Base-by-base conservation (phyloP, 2,113 vertebrate species). In the Argyrosomus japonicus region DNA sequence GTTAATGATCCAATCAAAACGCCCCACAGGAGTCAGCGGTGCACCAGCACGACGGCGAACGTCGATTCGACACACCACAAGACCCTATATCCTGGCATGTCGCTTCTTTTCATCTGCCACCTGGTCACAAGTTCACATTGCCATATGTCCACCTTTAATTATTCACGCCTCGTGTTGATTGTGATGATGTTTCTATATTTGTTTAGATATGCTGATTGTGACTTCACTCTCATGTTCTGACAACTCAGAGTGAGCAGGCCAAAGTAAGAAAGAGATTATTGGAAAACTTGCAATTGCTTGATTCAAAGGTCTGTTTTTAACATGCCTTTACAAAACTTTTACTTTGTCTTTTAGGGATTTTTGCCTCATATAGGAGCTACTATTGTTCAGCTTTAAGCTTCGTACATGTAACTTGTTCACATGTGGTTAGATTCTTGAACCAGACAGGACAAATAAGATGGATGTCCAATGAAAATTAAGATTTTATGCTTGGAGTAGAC, bases 1-100 rank as follows among this genome's bases (percentile, higher is more conserved):
- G 93, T 77, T 93, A 94, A 94, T 86, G 75, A 91, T 87, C 91
- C 87, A 92, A 93, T 95, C 92, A 93, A 85, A 92, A 85, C 11
- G 40, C 70, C 74, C 68, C 19, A 48, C 79, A 60, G 65, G 85
- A 79, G 63, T 70, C 77, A 64, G 63, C 82, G 13, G 67, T 4
- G 45, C 77, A 11, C 51, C 78, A 72, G 89, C 84, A 71, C 1
- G 43, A 9, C 40, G 65, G 32, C 47, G 13, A 50, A 60, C 25
- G 23, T 32, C 64, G 60, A 53, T 82, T 78, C 67, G 2, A 13
- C 68, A 50, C 71, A 25, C 62, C 23, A 61, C 14, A 3, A 57
- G 40, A 51, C 69, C 71, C 11, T 1, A 17, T 7, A 54, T 77
- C 65, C 60, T 68, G 21, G 5, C 56, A 43, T 32, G 63, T 21